Conservation (phyloP, 2,113 vertebrate genomes). For the Eubucco bourcierii region DNA sequence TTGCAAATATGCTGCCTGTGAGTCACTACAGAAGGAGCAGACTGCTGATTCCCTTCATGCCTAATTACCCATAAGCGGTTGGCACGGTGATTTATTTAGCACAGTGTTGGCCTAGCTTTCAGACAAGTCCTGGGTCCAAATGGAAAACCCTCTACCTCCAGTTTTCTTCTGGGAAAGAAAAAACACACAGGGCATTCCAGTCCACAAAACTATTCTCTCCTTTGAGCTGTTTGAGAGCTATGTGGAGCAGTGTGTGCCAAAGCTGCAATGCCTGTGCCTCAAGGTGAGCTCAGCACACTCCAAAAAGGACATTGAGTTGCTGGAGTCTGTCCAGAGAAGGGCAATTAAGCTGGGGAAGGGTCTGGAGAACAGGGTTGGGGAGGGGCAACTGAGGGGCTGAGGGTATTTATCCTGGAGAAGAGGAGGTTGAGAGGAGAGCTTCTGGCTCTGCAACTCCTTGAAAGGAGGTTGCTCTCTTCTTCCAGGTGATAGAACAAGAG, state of each 20-base stretch:
- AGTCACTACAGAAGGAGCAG: constrained; percentile 50
- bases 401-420: too few relatives aligned
- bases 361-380: too few relatives aligned
- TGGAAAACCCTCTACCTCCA: constrained; percentile 41
- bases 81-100: constrained; percentile 70
- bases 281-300: neutral
- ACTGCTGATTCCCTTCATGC: constrained; percentile 71
- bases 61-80: constrained; percentile 71
- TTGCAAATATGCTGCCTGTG: constrained; percentile 35
- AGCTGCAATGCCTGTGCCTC: neutral
- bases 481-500: too few relatives aligned
- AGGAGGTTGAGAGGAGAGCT: too few relatives aligned
- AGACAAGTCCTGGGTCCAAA: constrained; percentile 62
- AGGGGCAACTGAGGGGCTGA: too few relatives aligned
- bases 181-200: constrained; percentile 25
- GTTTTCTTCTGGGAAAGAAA: neutral
- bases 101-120: constrained; percentile 60
- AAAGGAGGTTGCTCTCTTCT: too few relatives aligned
- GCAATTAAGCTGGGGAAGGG: too few relatives aligned
- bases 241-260: neutral
- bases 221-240: neutral
- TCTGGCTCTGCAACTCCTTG: too few relatives aligned
- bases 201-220: neutral
- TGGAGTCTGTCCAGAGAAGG: too few relatives aligned
- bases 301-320: too few relatives aligned